Base-by-base conservation (phyloP, 1,140 invertebrate species). In the Acyrthosiphon pisum region DNA sequence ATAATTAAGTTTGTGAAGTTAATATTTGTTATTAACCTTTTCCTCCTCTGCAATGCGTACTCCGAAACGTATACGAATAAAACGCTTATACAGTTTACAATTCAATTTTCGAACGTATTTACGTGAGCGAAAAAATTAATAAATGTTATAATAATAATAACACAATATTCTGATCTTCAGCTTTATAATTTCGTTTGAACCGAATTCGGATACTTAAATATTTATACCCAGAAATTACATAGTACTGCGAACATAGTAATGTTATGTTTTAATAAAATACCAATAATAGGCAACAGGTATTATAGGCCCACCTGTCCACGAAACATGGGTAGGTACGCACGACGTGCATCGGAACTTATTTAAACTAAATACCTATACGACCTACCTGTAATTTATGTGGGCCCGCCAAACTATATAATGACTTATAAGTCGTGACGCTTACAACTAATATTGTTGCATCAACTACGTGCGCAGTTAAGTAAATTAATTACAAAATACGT, bases 1-100 rank as follows among this genome's bases (percentile, higher is more conserved):
- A 76, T 18, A 76, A 76, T 76, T n/a, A n/a, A n/a, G 30, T 76
- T 76, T 76, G n/a, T n/a, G 60, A 76, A 76, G 60, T 76, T 76
- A 76, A 76, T 76, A 76, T 76, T 76, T 76, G 60, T 76, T 76
- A 76, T 76, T 76, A 76, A 76, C 60, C 30, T 76, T 76, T 68
- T 76, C 11, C 30, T 76, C 4, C n/a, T 30, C 60, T n/a, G 60
- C 14, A 18, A 35, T 20, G 60, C n/a, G 30, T 20, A 76, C 60
- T 0, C 30, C 4, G 60, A 6, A 18, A n/a, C 6, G 60, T n/a
- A 35, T 18, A 76, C n/a, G 30, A 76, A 76, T 68, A 76, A 35
- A 76, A n/a, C 14, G 14, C n/a, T n/a, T 18, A 14, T 68, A n/a
- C 6, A n/a, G 3, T 76, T 35, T 76, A 18, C 7, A 18, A n/a